Evolutionary conservation across 1,140 invertebrate species (phyloP), one percentile per base, ranked within the genome.

Genomic region (Himalopsyche phryganea): DNA sequence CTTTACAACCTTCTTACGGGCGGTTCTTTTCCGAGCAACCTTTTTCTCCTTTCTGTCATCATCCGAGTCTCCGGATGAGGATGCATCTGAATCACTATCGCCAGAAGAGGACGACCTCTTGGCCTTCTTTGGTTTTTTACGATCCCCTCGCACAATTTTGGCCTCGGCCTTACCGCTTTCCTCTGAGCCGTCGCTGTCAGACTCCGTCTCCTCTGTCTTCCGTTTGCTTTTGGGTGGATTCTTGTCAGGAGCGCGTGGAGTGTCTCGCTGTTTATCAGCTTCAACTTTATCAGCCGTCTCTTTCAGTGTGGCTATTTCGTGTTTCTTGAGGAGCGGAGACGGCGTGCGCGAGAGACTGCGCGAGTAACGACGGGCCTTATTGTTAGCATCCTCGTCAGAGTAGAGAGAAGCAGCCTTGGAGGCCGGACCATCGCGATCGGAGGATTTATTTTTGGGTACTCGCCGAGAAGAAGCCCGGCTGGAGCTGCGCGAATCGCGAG

Each of bases 321-420:
- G 83, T 45, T 85, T 85, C 72, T 89, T 87, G 53, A 89, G 82
- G 71, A 90, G 90, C 42, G 88, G 88, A 15, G 88, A 90, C 15
- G 88, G 88, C 1, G 88, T 90, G 57, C 88, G 81, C 6, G 88
- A 90, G 14, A 90, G 75, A 66, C 88, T 90, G 71, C 80, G 81
- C 15, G 83, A 85, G 67, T 83, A 86, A 50, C 80, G 70, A 28
- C 58, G 65, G 20, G 57, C 65, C 35, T 66, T 68, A 65, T 61
- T 58, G 55, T 67, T 70, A 44, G 45, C 72, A 67, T 79, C 75
- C 42, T 81, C 80, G 45, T 80, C 76, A 11, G 69, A 68, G 35
- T 72, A 69, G 32, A 65, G 33, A 13, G 57, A 55, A 19, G 59
- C 48, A 13, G 65, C 58, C 65, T 76, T 75, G 11, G 56, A 45